Base-by-base conservation (phyloP, 2,797 vertebrate genomes). In the Capromys pilorides region DNA sequence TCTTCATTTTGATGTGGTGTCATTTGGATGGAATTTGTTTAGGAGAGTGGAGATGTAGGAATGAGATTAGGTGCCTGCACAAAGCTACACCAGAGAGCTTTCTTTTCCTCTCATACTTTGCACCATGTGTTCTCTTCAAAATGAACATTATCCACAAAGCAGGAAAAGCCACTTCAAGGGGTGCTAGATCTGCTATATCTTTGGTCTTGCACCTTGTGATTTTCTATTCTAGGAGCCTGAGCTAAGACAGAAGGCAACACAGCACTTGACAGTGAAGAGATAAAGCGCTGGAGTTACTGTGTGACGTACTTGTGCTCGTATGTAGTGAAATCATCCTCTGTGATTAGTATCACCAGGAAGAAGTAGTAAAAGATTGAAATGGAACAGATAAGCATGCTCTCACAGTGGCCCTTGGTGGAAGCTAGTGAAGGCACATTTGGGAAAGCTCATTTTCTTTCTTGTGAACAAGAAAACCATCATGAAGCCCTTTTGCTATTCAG, bases 21-120 rank as follows among this genome's bases (percentile, higher is more conserved):
- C 24, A 39, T 39, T 54, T 31, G 6, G 7, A 59, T 26, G 24
- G 57, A 33, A 31, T 90, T 41, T 41, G 28, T 11, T 49, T 6
- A 39, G 31, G 24, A 31, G 14, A 86, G 64, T 62, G 4, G 41
- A 26, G 12, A 2, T 3, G 21, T 21, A 6, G 16, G 18, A n/a
- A 31, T 78, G 3, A 16, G 14, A 59, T 12, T 41, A 26, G 18
- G 18, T 2, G 4, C 0, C 10, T 14, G 11, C 12, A 49, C 5
- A 31, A 54, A 45, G 31, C 59, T 22, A 69, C 16, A 31, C 31
- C 2, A 28, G 14, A 22, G 0, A 14, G 22, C 5, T 69, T 57
- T 3, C 41, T 77, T 67, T 6, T 3, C 6, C 28, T 61, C 31
- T 83, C 49, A 39, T 83, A 1, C 33, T 36, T 39, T 80, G 31